Evolutionary conservation across 1,140 invertebrate genomes (phyloP).

Genomic region (Drosophila elegans): DNA sequence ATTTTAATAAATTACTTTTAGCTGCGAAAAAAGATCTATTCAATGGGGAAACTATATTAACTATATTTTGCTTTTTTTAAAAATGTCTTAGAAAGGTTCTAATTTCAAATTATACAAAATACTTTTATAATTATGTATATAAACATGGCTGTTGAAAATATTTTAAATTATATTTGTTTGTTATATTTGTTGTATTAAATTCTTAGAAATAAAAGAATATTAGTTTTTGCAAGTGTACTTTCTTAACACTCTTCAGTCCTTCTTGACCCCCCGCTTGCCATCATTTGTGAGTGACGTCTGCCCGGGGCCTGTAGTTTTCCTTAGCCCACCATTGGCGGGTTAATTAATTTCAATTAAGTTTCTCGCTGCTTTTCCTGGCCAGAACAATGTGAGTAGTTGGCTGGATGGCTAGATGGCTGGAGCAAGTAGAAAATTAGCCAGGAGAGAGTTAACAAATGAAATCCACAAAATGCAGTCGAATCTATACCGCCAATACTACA

Average conservation of each 20-base stretch:
- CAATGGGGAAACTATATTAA: too few species aligned
- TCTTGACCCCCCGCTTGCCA: neutral
- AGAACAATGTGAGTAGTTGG: slow-evolving; percentile 5
- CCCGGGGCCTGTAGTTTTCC: neutral
- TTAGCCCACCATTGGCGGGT: slow-evolving; percentile 18
- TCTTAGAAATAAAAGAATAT: too few species aligned
- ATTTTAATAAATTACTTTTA: too few species aligned
- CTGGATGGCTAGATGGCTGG: neutral
- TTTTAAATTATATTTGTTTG: too few species aligned
- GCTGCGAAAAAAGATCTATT: too few species aligned
- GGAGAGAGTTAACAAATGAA: neutral
- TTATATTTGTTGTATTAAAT: too few species aligned
- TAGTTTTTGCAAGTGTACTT: too few species aligned
- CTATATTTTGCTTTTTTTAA: too few species aligned
- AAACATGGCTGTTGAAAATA: too few species aligned
- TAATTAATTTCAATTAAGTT: slow-evolving; percentile 54
- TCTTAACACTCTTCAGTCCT: neutral
- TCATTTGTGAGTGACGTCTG: slow-evolving; percentile 23
- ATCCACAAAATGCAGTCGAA: slow-evolving; percentile 1
- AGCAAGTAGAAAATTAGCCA: slow-evolving; percentile 1
- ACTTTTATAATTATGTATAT: too few species aligned
- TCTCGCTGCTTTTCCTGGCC: neutral
- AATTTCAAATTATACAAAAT: too few species aligned
- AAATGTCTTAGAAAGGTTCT: too few species aligned
- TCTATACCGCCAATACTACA: slow-evolving; percentile 1